phyloP scores from a whole-genome alignment of 2,888 invertebrate genomes.

The Octonoba sinensis region DNA sequence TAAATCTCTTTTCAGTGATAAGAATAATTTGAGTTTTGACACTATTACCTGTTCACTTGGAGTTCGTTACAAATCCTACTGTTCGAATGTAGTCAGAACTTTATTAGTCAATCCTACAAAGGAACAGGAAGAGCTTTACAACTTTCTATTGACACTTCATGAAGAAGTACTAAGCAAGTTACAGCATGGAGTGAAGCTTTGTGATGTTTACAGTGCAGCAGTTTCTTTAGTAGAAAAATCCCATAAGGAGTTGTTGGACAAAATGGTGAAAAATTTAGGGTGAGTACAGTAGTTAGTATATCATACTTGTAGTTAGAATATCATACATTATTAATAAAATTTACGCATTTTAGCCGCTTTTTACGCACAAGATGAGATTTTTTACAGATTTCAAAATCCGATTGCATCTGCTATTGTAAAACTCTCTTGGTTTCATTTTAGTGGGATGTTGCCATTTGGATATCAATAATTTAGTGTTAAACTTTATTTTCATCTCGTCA shows the following conservation, averaged over 20 bases:
- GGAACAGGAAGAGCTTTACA: constrained; percentile 86
- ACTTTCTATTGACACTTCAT: constrained; percentile 88
- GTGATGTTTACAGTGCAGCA: constrained; percentile 88
- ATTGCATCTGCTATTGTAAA: no score
- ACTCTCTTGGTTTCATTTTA: no score
- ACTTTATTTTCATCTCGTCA: no score
- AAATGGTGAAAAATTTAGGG: constrained; percentile 94
- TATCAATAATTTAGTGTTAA: no score
- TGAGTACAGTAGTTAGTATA: constrained; percentile 68
- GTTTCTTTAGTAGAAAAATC: constrained; percentile 86
- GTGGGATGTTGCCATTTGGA: no score
- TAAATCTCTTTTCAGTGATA: constrained; percentile 79
- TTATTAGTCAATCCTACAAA: constrained; percentile 92
- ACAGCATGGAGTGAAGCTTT: constrained; percentile 84
- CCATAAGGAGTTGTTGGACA: constrained; percentile 86
- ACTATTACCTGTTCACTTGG: constrained; percentile 95
- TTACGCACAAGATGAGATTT: no score
- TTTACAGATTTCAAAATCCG: no score
- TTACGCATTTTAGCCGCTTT: no score
- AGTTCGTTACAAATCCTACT: constrained; percentile 95
- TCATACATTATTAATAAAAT: no score
- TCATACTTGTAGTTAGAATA: no score
- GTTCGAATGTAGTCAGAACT: constrained; percentile 97
- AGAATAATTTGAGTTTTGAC: constrained; percentile 94
- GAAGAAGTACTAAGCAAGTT: constrained; percentile 90